phyloP scores from a whole-genome alignment of 2,113 vertebrate genomes.

The Gobiocypris rarus region DNA sequence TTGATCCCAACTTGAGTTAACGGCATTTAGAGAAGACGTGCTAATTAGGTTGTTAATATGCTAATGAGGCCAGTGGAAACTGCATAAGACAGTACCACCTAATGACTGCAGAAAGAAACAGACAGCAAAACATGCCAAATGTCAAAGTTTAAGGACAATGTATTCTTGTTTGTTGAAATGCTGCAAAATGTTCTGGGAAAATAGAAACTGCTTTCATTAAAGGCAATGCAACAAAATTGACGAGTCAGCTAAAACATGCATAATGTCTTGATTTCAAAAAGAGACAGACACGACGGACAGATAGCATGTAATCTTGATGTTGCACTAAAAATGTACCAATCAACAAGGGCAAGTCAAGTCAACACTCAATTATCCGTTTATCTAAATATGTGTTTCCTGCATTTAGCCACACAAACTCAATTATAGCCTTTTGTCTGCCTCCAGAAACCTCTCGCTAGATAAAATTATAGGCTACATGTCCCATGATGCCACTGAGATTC shows the following conservation, averaged over 20 bases:
- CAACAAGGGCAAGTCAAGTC: conserved; percentile 26
- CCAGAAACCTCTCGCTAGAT: conserved; percentile 16
- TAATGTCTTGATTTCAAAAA: background rate
- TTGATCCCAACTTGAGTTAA: background rate
- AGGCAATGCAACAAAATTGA: background rate
- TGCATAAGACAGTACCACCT: conserved; percentile 20
- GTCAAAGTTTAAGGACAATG: background rate
- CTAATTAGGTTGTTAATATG: conserved; percentile 46
- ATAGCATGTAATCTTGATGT: conserved; percentile 11
- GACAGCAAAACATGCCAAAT: background rate
- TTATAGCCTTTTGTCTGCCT: conserved; percentile 26
- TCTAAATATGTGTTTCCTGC: conserved; percentile 19
- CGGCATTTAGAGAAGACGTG: conserved; percentile 17
- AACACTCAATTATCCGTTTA: conserved; percentile 39
- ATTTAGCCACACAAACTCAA: conserved; percentile 13
- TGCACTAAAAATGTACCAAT: conserved; percentile 6
- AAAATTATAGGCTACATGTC: conserved; percentile 43
- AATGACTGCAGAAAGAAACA: conserved; percentile 38
- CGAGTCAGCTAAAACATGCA: background rate
- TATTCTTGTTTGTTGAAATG: background rate
- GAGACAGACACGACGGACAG: background rate
- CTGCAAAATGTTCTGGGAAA: background rate
- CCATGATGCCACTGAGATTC: conserved; percentile 17
- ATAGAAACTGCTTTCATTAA: no score
- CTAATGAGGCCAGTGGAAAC: conserved; percentile 32